Base-by-base conservation (phyloP, 2,888 invertebrate genomes). In the Apeira syringaria region DNA sequence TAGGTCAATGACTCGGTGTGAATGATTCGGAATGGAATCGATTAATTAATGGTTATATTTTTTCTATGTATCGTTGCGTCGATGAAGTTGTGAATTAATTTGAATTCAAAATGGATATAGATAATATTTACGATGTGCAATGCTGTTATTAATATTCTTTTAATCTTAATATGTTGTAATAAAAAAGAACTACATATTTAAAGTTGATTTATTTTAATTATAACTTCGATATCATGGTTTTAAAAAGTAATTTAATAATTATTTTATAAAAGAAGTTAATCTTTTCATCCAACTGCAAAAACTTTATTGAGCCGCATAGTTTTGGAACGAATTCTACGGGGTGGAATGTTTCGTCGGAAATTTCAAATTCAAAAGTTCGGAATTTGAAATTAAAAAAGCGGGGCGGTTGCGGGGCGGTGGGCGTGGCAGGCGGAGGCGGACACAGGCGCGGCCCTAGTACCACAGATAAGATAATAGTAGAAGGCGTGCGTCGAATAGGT, bases 331-430 rank as follows among this genome's bases (percentile, higher is more conserved):
- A 63, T 64, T 61, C 58, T 57, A 56, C 50, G 51, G 47, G 35
- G 41, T 54, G 57, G 62, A 73, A 80, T 80, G 74, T 74, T 78
- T 59, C 64, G 62, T 66, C 66, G 71, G 69, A 68, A 73, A 80
- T 82, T 81, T 79, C 64, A 68, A 75, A 75, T 73, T 74, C 68
- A 55, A 58, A 68, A 68, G 59, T 67, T 66, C 56, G 74, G 73
- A 65, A 74, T 80, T 79, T 52, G 76, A 74, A 74, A 80, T 80
- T 78, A 70, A 73, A 73, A 74, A 80, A 64, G 64, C 54, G 62
- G 64, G 57, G 69, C 45, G 65, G 65, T 66, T 59, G 48, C 63
- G 59, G 71, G 73, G 72, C 65, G 67, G 66, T 71, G 71, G 83
- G 81, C 76, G 79, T 71, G 70, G 54, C 56, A 38, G 64, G 38